Evolutionary conservation across 2,888 invertebrate genomes (phyloP).

Genomic region (Beris chalybata): DNA sequence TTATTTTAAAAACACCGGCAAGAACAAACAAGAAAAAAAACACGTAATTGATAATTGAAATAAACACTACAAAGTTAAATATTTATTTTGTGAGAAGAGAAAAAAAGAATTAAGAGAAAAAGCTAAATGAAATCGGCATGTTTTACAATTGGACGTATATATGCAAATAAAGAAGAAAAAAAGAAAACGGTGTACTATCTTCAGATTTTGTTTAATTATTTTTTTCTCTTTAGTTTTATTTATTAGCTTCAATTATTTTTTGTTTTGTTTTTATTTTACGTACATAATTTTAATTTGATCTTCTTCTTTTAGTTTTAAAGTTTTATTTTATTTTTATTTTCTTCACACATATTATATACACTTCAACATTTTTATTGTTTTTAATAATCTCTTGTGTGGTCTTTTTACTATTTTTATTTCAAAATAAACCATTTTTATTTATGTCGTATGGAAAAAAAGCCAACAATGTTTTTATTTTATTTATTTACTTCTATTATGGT

Average conservation of each 20-base stretch:
- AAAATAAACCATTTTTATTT: slow-evolving; percentile 8
- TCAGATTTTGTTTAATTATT: not conserved
- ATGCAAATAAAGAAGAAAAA: not conserved
- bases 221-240: too few species aligned
- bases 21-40: not conserved
- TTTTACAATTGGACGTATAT: not conserved
- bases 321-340: not conserved
- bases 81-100: slow-evolving; percentile 10
- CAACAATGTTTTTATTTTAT: slow-evolving; percentile 1
- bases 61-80: not conserved
- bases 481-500: not conserved
- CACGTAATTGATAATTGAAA: not conserved
- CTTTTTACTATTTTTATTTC: slow-evolving; percentile 3
- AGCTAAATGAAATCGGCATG: not conserved
- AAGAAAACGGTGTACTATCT: not conserved
- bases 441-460: slow-evolving; percentile 6
- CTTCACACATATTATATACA: not conserved
- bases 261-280: slow-evolving; percentile 31
- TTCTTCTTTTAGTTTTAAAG: not conserved
- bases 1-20: slow-evolving; percentile 2
- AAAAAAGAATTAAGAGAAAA: slow-evolving; percentile 5
- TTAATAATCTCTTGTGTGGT: not conserved
- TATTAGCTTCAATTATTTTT: slow-evolving; percentile 32
- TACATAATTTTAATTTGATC: slow-evolving; percentile 39
- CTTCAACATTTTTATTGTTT: not conserved